Evolutionary conservation across 30 jellyfish, hydroid and myxozoan genomes (phyloP), one percentile per base, ranked within the genome.

Genomic region (Phacellophora camtschatica): DNA sequence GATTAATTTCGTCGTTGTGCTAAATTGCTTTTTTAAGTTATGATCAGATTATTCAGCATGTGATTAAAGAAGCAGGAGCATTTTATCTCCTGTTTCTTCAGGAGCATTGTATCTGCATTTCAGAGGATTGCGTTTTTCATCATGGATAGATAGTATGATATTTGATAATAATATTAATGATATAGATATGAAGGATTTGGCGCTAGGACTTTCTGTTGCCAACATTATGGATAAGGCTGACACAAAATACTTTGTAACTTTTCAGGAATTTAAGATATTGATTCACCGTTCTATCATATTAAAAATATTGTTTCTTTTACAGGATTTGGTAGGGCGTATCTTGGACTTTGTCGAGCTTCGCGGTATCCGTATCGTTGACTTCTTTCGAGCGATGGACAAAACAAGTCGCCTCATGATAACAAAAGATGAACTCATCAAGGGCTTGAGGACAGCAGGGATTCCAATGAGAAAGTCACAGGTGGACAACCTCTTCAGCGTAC

Each of bases 251-350:
- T 54, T 54, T 20, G 7, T 7, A 10, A 12, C 7, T 12, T 8
- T 54, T 54, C 55, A 41, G 55, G 10, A 8, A 10, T 54, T 30
- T 37, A 13, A 9, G 24, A 37, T 30, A 37, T 66, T 66, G 15
- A 62, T 32, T 74, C 13, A 20, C 12, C 16, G n/a, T 4, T 12
- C 23, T 5, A 39, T 36, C 31, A 69, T 39, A n/a, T 13, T 22
- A 4, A 28, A 7, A 12, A 23, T 4, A 20, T 65, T 34, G 10
- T 30, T 42, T 8, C 1, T 22, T 24, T 61, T 71, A 55, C 73
- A 84, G 95, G 95, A 84, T 48, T 43, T 84, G 83, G 80, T 84
- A 1, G 43, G 89, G 15, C 56, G 88, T n/a, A 62, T 84, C 13
- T 32, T 84, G 63, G 95, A 84, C 45, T 63, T 36, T 46, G 50